Evolutionary conservation across 2,888 invertebrate species (phyloP), one percentile per base, ranked within the genome.

Genomic region (Ochropleura leucogaster): DNA sequence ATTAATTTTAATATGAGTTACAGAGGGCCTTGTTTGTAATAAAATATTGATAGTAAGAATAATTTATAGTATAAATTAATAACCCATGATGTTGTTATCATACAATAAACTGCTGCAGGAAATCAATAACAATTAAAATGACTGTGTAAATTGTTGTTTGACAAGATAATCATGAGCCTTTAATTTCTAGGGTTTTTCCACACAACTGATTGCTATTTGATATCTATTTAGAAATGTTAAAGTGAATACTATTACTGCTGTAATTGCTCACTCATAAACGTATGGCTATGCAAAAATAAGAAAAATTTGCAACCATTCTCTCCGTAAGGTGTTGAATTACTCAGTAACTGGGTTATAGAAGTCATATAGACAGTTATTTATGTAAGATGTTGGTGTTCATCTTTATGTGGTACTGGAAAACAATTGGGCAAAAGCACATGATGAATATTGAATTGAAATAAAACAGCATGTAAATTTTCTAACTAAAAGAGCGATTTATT

Each of bases 401-500:
- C 20, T 55, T 30, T 30, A 30, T 30, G 30, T 30, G 30, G 30
- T 30, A 30, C 30, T 30, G 30, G 30, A 30, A 1, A 5, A 60
- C 42, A 10, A 10, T 60, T 42, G 42, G 42, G 42, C 18, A 59
- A 42, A 18, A 9, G 40, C 42, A 16, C 3, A 20, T 2, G n/a
- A 62, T 10, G 1, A 60, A n/a, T 10, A 12, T 49, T 53, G 9
- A 30, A 72, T n/a, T 16, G 30, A 91, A 95, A 94, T 95, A 91
- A 96, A 96, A 96, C 94, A 93, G 88, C 89, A 86, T 82, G 78
- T 93, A 77, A 93, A 92, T 95, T 96, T 95, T 95, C 93, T 95
- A 96, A 96, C 96, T 96, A 95, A 95, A 96, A 95, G 96, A 96
- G 96, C 94, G 91, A 92, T 96, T 96, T 95, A 95, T 95, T 95